Evolutionary conservation across 2,113 vertebrate species (phyloP).

Genomic region (rabbit (Oryctolagus cuniculus)): mOryCun1.1 NC_091453.1:31364001-31364500

Average conservation of each 20-base stretch:
- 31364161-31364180: too few species aligned
- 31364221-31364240: too few species aligned
- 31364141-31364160: too few species aligned
- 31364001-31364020: too few species aligned
- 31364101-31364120: too few species aligned
- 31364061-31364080: too few species aligned
- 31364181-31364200: too few species aligned
- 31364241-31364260: neutral
- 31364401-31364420: slow-evolving; percentile 59
- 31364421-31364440: slow-evolving; percentile 42
- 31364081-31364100: too few species aligned
- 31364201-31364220: too few species aligned
- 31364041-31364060: too few species aligned
- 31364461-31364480: slow-evolving; percentile 53
- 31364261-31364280: slow-evolving; percentile 35
- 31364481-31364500: slow-evolving; percentile 54
- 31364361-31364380: slow-evolving; percentile 42
- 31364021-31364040: too few species aligned
- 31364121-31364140: too few species aligned
- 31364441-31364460: slow-evolving; percentile 54
- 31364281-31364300: slow-evolving; percentile 58
- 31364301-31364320: slow-evolving; percentile 25
- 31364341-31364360: neutral
- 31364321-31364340: slow-evolving; percentile 34
- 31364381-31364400: slow-evolving; percentile 51